Conservation (phyloP, 2,888 invertebrate genomes). For the Sesia bembeciformis region DNA sequence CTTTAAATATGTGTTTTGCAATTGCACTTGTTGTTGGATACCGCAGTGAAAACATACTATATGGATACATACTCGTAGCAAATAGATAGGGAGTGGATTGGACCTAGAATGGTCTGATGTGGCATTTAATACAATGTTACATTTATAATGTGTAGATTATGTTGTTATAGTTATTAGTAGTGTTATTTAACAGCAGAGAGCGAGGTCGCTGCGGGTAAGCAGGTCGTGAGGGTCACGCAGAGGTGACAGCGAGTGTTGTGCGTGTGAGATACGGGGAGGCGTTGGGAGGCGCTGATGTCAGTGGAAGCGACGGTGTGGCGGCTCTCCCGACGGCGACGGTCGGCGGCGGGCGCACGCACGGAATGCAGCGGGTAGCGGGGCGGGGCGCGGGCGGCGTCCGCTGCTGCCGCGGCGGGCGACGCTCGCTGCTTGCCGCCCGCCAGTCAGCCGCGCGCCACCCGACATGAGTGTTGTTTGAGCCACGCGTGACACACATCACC, state of each 20-base stretch:
- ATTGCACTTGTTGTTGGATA: too few relatives aligned
- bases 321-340: slow-evolving; percentile 37
- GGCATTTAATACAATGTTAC: too few relatives aligned
- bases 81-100: too few relatives aligned
- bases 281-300: slow-evolving; percentile 48
- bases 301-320: slow-evolving; percentile 40
- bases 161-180: too few relatives aligned
- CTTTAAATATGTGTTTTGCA: too few relatives aligned
- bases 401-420: slow-evolving; percentile 49
- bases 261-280: slow-evolving; percentile 46
- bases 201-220: slow-evolving; percentile 9
- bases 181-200: slow-evolving; percentile 3
- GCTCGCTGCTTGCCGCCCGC: slow-evolving; percentile 46
- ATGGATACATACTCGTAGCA: too few relatives aligned
- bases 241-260: slow-evolving; percentile 40
- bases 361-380: slow-evolving; percentile 46
- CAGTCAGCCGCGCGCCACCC: slow-evolving; percentile 68
- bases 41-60: too few relatives aligned
- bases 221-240: slow-evolving; percentile 45
- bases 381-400: slow-evolving; percentile 49
- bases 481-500: slow-evolving; percentile 31
- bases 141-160: too few relatives aligned
- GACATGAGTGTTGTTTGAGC: slow-evolving; percentile 56
- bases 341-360: slow-evolving; percentile 46
- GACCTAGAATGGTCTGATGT: too few relatives aligned